phyloP scores from a whole-genome alignment of 2,113 vertebrate species.

The Ageneiosus marmoratus region DNA sequence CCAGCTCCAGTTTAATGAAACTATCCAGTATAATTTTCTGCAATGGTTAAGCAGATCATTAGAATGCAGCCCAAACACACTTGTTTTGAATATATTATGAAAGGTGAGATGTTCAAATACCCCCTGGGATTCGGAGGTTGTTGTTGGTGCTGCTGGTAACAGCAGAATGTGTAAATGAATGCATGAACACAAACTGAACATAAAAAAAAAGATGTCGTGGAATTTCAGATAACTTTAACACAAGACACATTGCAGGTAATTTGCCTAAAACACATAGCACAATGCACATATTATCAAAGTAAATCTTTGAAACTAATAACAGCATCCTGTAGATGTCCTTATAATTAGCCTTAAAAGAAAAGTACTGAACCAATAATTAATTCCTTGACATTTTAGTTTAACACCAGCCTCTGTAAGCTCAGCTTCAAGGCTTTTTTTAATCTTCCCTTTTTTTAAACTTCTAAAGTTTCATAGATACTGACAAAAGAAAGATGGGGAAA shows the following conservation, averaged over 20 bases:
- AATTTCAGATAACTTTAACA: no score
- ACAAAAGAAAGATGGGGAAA: background rate
- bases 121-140: background rate
- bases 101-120: background rate
- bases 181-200: background rate
- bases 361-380: background rate
- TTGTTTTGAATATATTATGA: background rate
- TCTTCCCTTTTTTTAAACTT: background rate
- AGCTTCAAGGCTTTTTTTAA: background rate
- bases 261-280: background rate
- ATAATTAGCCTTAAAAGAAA: background rate
- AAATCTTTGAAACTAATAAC: background rate
- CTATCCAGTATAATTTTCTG: conserved; percentile 3
- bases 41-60: background rate
- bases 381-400: background rate
- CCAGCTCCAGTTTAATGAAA: background rate
- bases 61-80: background rate
- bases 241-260: background rate
- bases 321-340: background rate
- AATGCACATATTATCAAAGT: background rate
- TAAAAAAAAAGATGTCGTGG: background rate
- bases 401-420: no score
- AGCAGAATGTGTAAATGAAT: conserved; percentile 1
- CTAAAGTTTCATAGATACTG: background rate
- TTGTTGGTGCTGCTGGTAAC: background rate